phyloP scores from a whole-genome alignment of 2,113 vertebrate genomes.

The Natator depressus region DNA sequence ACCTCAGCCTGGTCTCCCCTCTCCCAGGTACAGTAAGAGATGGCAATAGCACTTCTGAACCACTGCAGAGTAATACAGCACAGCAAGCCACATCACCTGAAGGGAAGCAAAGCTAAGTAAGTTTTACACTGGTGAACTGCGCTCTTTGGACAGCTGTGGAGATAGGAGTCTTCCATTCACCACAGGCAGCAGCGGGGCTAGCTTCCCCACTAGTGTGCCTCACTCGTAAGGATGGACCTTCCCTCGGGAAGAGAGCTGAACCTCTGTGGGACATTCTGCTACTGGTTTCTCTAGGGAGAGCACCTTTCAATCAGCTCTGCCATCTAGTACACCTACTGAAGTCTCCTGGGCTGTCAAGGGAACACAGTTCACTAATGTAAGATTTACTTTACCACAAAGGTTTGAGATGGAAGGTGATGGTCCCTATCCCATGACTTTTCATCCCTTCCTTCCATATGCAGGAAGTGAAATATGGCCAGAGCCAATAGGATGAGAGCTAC shows the following conservation, averaged over 20 bases:
- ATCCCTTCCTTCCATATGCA: background rate
- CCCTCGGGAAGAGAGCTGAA: background rate
- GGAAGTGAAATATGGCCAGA: background rate
- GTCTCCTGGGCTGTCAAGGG: background rate
- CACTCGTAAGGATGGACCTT: background rate
- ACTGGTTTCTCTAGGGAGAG: background rate
- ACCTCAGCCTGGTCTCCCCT: background rate
- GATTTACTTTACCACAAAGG: background rate
- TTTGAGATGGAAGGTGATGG: background rate
- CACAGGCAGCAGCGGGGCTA: fast-evolving
- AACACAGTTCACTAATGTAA: background rate
- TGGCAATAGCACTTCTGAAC: background rate
- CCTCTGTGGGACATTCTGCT: background rate
- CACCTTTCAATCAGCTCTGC: background rate
- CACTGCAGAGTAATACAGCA: background rate
- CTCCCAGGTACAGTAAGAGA: background rate
- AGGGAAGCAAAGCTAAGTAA: background rate
- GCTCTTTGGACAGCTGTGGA: background rate
- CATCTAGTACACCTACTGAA: background rate
- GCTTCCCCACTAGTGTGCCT: fast-evolving
- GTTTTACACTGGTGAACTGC: background rate
- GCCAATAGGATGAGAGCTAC: background rate
- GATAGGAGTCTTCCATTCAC: background rate
- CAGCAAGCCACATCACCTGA: background rate
- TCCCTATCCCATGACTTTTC: background rate